Percentiles rank a stretch among this genome's conserved stretches.
Conservation (phyloP, 2,888 invertebrate species). For the Macrosoma leucophasiata region DNA sequence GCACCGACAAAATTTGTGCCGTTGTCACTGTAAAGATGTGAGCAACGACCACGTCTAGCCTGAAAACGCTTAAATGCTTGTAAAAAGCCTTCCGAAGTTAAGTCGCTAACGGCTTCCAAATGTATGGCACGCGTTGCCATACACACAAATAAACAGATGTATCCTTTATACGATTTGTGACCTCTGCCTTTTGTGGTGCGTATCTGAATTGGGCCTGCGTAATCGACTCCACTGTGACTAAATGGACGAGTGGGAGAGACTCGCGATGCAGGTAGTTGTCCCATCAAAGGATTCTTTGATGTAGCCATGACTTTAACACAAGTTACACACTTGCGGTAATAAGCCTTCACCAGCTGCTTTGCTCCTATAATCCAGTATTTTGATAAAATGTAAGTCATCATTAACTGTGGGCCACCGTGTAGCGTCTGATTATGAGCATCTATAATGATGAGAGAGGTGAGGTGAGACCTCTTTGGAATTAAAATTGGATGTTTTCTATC, state of each 20-base stretch:
- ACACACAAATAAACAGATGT: slow-evolving; percentile 26
- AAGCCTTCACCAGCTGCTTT: slow-evolving; percentile 10
- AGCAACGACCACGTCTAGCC: slow-evolving; percentile 14
- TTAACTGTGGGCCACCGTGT: slow-evolving; percentile 28
- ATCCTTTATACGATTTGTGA: slow-evolving; percentile 22
- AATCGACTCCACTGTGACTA: slow-evolving; percentile 25
- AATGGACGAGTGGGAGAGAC: slow-evolving; percentile 23
- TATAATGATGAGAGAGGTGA: slow-evolving; percentile 18
- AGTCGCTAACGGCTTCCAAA: slow-evolving; percentile 23
- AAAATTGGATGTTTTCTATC: slow-evolving; percentile 27
- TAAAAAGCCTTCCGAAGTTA: slow-evolving; percentile 28
- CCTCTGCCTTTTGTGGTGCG: slow-evolving; percentile 23
- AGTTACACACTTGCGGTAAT: slow-evolving; percentile 16
- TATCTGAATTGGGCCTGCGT: slow-evolving; percentile 22
- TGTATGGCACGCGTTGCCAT: slow-evolving; percentile 24
- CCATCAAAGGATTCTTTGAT: slow-evolving; percentile 17
- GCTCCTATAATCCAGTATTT: slow-evolving; percentile 26
- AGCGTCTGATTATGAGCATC: slow-evolving; percentile 22
- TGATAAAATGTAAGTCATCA: slow-evolving; percentile 21
- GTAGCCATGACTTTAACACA: slow-evolving; percentile 16
- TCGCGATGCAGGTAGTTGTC: slow-evolving; percentile 22
- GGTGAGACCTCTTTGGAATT: slow-evolving; percentile 16
- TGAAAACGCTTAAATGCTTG: slow-evolving; percentile 21
- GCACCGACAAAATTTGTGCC: slow-evolving; percentile 26
- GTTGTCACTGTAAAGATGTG: slow-evolving; percentile 22